These are phyloP conservation scores for Apodemus agrarius DNA, from an alignment of 2,797 vertebrate genomes.

Conservation along the genomic window DNA sequence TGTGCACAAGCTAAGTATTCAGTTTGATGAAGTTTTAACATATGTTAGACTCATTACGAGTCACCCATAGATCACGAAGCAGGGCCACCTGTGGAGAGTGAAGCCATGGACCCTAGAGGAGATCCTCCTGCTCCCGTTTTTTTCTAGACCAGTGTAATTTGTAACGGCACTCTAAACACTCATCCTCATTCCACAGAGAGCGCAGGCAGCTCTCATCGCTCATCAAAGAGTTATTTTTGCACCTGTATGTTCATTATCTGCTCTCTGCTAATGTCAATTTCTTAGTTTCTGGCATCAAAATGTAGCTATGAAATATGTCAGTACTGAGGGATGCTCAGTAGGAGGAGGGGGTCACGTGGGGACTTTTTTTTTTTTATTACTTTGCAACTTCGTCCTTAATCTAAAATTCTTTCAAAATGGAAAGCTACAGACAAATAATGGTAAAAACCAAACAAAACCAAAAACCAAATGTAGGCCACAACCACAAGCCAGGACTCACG, in stretches of 20 bases:
- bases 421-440: background rate
- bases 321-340: too few relatives aligned
- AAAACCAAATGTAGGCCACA: background rate
- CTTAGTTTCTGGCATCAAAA: background rate
- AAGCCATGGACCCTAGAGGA: background rate
- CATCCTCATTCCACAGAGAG: background rate
- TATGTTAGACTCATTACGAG: background rate
- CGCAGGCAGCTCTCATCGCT: background rate
- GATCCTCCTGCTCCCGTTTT: background rate
- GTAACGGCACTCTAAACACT: background rate
- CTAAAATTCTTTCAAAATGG: background rate
- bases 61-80: background rate
- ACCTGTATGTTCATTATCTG: background rate
- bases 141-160: background rate
- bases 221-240: background rate
- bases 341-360: background rate
- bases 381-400: background rate
- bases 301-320: background rate
- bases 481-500: background rate
- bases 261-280: background rate
- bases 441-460: background rate
- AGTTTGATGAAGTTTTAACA: background rate
- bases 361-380: background rate
- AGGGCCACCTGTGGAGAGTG: background rate
- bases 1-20: background rate